These are phyloP conservation scores for Tupiocoris notatus DNA, from an alignment of 2,888 invertebrate genomes.

Conservation along the genomic window DNA sequence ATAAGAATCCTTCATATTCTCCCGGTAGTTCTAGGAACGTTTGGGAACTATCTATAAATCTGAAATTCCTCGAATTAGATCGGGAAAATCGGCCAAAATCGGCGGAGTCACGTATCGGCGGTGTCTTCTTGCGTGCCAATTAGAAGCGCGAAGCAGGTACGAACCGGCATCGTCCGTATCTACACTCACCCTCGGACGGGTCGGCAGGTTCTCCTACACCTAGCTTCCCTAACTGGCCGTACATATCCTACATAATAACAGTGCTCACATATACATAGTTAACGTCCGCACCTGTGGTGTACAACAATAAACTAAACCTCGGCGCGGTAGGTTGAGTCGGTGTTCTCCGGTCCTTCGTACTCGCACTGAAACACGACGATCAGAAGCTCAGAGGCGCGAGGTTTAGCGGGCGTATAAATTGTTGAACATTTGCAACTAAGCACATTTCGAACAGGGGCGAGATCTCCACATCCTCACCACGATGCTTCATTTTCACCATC, in stretches of 20 bases:
- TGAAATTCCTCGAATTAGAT: no score
- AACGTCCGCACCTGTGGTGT: constrained; percentile 43
- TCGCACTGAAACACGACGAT: not conserved
- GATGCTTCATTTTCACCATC: constrained; percentile 2
- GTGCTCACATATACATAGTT: constrained; percentile 35
- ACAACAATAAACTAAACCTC: constrained; percentile 42
- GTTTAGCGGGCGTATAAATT: constrained; percentile 44
- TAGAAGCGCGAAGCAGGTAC: constrained; percentile 34
- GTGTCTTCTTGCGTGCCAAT: no score
- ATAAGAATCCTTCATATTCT: no score
- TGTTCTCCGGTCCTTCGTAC: not conserved
- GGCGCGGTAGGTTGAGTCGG: constrained; percentile 28
- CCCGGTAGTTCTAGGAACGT: no score
- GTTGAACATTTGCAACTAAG: constrained; percentile 47
- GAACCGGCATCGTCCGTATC: not conserved
- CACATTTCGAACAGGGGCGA: constrained; percentile 43
- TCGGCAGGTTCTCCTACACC: not conserved
- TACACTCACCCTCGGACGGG: not conserved
- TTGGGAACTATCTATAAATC: no score
- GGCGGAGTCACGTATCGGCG: no score
- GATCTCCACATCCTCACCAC: constrained; percentile 4
- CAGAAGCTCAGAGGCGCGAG: not conserved
- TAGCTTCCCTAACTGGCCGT: constrained; percentile 12
- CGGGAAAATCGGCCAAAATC: no score
- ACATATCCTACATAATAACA: constrained; percentile 37